Evolutionary conservation across 2,797 vertebrate species (phyloP).

Genomic region (Helarctos malayanus): DNA sequence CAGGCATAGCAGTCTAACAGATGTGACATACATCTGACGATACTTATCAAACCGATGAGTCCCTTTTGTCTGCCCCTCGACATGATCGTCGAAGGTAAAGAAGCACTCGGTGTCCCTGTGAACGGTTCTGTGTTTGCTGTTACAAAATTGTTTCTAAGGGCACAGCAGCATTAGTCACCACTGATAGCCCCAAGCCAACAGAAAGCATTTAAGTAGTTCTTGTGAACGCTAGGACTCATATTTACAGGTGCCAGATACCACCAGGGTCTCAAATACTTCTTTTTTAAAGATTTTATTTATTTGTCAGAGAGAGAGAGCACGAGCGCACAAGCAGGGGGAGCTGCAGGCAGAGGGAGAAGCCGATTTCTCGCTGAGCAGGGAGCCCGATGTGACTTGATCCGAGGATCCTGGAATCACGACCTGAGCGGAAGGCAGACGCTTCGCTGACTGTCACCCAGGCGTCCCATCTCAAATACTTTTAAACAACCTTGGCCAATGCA

Average conservation of each 20-base stretch:
- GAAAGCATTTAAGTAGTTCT: neutral
- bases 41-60: neutral
- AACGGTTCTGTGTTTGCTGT: neutral
- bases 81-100: neutral
- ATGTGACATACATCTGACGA: neutral
- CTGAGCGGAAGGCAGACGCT: too few relatives aligned
- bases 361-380: too few relatives aligned
- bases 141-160: neutral
- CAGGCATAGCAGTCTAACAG: neutral
- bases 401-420: too few relatives aligned
- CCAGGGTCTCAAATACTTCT: neutral
- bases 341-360: too few relatives aligned
- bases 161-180: neutral
- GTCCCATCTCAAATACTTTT: neutral
- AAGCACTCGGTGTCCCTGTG: accelerated
- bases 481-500: neutral
- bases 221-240: neutral
- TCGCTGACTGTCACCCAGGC: too few relatives aligned
- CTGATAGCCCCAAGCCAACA: neutral
- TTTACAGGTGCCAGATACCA: neutral
- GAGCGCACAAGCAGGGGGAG: too few relatives aligned
- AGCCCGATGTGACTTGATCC: too few relatives aligned
- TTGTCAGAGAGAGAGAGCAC: too few relatives aligned
- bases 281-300: neutral
- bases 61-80: neutral